phyloP scores from a whole-genome alignment of 2,113 vertebrate genomes.

The Orthonyx spaldingii region DNA sequence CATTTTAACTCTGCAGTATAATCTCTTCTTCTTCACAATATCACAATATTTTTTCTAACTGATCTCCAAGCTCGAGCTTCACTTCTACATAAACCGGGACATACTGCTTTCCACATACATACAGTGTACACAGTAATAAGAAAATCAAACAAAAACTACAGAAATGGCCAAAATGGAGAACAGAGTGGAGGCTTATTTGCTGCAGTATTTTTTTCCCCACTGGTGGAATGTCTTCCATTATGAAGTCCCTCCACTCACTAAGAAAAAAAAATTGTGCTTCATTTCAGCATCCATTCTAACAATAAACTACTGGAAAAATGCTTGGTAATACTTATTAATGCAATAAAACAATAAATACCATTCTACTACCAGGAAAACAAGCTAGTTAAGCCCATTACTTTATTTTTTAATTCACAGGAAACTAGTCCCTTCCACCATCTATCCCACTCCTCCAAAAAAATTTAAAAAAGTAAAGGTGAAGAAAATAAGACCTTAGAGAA shows the following conservation, averaged over 20 bases:
- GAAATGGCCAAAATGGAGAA: background rate
- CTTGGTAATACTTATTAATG: background rate
- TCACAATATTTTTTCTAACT: slow-evolving; percentile 32
- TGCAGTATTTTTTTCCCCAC: background rate
- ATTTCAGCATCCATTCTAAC: background rate
- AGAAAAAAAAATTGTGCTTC: background rate
- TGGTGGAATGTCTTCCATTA: background rate
- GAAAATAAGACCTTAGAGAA: slow-evolving; percentile 11
- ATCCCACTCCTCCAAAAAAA: background rate
- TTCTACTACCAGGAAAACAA: slow-evolving; percentile 22
- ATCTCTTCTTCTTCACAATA: background rate
- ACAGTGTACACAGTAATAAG: background rate
- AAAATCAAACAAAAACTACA: background rate
- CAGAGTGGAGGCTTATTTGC: background rate
- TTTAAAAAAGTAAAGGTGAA: background rate
- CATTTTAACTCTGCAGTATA: background rate
- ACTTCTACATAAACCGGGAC: background rate
- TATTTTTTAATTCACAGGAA: background rate
- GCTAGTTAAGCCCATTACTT: background rate
- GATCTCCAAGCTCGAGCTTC: background rate
- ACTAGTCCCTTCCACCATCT: background rate
- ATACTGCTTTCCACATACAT: background rate
- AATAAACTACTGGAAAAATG: background rate
- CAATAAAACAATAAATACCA: background rate
- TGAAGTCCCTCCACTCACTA: background rate